phyloP scores from a whole-genome alignment of 2,113 vertebrate genomes.

The Eupsittula cactorum region DNA sequence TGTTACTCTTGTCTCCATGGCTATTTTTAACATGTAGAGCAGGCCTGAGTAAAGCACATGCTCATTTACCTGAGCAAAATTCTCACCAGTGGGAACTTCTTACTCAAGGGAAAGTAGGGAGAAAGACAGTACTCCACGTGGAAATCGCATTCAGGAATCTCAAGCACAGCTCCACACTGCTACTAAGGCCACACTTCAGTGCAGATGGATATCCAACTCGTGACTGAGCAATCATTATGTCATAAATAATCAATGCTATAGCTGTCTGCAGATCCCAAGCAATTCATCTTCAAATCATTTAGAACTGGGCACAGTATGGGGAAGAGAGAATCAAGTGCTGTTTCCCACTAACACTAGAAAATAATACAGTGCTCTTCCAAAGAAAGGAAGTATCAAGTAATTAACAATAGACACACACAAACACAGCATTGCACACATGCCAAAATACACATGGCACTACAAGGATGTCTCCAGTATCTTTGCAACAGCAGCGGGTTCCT shows the following conservation, averaged over 20 bases:
- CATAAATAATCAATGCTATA: background rate
- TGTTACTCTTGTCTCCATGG: background rate
- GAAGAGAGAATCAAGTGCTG: background rate
- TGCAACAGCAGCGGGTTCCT: background rate
- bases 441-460: background rate
- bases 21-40: background rate
- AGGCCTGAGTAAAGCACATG: background rate
- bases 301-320: rapidly evolving
- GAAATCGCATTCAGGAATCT: background rate
- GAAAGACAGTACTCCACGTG: rapidly evolving
- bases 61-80: background rate
- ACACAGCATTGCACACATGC: background rate
- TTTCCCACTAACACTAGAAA: background rate
- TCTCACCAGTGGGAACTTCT: background rate
- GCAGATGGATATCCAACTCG: background rate
- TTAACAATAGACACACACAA: background rate
- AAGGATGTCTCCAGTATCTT: background rate
- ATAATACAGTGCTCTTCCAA: background rate
- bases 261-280: background rate
- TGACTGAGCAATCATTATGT: background rate
- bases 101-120: background rate
- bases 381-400: background rate
- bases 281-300: background rate
- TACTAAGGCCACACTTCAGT: background rate
- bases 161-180: background rate